These are phyloP conservation scores for Porites lobata DNA, from an alignment of 92 coral and sea anemone species.

Conservation along the genomic window DNA sequence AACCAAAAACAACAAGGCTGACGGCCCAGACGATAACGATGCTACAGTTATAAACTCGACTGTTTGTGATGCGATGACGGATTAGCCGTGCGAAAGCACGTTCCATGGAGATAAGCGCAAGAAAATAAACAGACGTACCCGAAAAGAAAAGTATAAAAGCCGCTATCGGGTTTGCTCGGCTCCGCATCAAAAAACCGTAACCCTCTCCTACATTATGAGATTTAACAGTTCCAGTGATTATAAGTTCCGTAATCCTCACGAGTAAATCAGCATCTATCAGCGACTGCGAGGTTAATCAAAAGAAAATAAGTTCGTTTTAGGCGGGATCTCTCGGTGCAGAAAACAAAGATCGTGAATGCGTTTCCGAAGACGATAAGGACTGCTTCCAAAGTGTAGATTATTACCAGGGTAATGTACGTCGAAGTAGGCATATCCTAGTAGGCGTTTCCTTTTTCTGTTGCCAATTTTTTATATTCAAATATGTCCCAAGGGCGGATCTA, in stretches of 20 bases:
- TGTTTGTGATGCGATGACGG: background rate
- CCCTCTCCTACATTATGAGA: too few relatives aligned
- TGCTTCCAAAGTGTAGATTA: background rate
- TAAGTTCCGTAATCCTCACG: conserved; percentile 4
- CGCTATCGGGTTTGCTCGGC: background rate
- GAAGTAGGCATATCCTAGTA: background rate
- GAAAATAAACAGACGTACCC: background rate
- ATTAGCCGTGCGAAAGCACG: conserved; percentile 1
- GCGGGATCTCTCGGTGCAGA: background rate
- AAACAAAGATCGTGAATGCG: background rate
- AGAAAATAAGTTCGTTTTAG: background rate
- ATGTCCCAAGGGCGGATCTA: too few relatives aligned
- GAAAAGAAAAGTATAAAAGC: background rate
- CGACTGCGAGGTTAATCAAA: conserved; percentile 8
- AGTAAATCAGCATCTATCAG: conserved; percentile 5
- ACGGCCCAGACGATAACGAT: background rate
- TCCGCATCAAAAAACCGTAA: too few relatives aligned
- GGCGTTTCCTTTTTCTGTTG: background rate
- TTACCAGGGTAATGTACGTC: too few relatives aligned
- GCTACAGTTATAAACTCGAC: background rate
- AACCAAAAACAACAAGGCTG: background rate
- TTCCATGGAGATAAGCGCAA: conserved; percentile 2
- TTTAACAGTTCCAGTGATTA: background rate
- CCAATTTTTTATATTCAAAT: too few relatives aligned
- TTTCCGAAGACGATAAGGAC: too few relatives aligned